Percentiles rank a stretch among this genome's conserved stretches.
Evolutionary conservation across 2,113 vertebrate species (phyloP).

Genomic region (Atractosteus spatula): DNA sequence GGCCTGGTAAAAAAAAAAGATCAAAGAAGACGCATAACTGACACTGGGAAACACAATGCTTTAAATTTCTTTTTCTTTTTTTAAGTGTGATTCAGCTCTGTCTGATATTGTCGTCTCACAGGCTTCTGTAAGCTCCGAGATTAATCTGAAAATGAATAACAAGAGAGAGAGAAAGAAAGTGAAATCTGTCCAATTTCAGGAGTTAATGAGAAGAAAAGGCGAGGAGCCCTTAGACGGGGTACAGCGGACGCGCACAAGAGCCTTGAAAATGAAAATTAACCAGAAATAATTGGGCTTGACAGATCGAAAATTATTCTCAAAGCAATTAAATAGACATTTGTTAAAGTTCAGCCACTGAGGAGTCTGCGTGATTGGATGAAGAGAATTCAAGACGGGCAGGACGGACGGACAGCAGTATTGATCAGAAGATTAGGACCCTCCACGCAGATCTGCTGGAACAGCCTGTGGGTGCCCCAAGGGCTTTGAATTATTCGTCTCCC

Average conservation of each 20-base stretch:
- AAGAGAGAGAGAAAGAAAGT: background rate
- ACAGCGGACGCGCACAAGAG: background rate
- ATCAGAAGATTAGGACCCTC: too few species aligned
- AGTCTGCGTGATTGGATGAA: conserved; percentile 1
- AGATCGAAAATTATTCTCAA: conserved; percentile 15
- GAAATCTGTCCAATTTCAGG: conserved; percentile 21
- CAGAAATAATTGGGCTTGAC: conserved; percentile 25
- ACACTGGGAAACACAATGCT: too few species aligned
- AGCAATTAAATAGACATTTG: conserved; percentile 15
- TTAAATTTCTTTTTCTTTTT: too few species aligned
- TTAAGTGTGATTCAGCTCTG: background rate
- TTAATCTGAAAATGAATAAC: conserved; percentile 9
- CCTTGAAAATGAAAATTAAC: conserved; percentile 15
- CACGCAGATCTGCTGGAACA: too few species aligned
- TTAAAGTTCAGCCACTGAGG: background rate
- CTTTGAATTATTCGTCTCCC: too few species aligned
- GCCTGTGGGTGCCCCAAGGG: too few species aligned
- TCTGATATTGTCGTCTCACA: background rate
- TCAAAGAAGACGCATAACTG: too few species aligned
- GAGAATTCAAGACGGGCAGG: background rate
- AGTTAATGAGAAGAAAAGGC: conserved; percentile 17
- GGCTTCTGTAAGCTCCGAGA: background rate
- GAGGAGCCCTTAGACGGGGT: background rate
- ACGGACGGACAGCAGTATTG: background rate
- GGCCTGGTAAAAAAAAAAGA: too few species aligned